A percentile compares a stretch with the other conserved stretches of the same genome.
These are phyloP conservation scores for Syngnathoides biaculeatus DNA, from an alignment of 2,113 vertebrate species.

Conservation along the genomic window DNA sequence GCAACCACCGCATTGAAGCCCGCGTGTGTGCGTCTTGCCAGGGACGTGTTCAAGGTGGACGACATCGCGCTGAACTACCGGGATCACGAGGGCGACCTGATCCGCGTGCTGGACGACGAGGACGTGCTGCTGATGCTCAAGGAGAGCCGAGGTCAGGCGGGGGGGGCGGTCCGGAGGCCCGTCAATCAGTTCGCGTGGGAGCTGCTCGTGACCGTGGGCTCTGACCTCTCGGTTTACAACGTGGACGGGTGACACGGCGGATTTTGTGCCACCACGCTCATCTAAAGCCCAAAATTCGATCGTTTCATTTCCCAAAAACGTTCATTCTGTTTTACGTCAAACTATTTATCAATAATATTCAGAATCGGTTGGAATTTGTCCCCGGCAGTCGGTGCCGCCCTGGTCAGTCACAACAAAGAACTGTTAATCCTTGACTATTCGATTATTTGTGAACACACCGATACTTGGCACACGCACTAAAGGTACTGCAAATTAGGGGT, in stretches of 20 bases:
- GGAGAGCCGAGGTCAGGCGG: conserved; percentile 58
- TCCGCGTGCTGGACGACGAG: conserved; percentile 83
- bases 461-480: no score
- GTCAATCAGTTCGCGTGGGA: conserved; percentile 86
- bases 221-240: conserved; percentile 80
- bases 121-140: conserved; percentile 85
- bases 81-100: conserved; percentile 82
- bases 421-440: no score
- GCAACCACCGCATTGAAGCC: background rate
- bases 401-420: no score
- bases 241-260: conserved; percentile 32
- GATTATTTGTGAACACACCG: no score
- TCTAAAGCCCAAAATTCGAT: no score
- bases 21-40: conserved; percentile 35
- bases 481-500: no score
- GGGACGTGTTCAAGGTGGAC: conserved; percentile 78
- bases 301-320: no score
- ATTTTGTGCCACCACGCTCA: background rate
- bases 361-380: no score
- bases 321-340: no score
- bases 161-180: conserved; percentile 58
- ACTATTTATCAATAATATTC: no score
- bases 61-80: conserved; percentile 86
- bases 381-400: no score
- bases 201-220: conserved; percentile 78